Conservation (phyloP, 2,113 vertebrate species). For the Corythornis cristatus region DNA sequence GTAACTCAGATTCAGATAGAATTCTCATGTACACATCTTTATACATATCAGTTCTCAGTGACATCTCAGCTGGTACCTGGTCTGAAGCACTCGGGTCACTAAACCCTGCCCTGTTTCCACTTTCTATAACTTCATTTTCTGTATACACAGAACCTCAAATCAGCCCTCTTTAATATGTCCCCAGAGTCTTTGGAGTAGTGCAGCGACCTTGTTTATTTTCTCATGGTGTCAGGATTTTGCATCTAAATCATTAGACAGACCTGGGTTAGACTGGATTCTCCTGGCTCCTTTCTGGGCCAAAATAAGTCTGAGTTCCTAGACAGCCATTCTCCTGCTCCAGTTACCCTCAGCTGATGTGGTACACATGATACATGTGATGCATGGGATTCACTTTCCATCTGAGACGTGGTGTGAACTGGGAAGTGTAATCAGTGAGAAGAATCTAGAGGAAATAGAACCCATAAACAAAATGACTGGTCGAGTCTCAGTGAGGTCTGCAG, state of each 20-base stretch:
- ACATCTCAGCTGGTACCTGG: neutral
- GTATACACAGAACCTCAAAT: neutral
- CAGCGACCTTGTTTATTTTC: neutral
- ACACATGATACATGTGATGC: neutral
- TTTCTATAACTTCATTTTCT: neutral
- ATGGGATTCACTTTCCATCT: conserved; percentile 16
- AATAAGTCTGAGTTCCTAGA: neutral
- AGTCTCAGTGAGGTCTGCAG: conserved; percentile 37
- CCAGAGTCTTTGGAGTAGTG: neutral
- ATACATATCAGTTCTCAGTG: neutral
- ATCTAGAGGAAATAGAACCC: conserved; percentile 48
- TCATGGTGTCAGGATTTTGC: neutral
- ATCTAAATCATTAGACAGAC: neutral
- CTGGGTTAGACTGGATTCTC: neutral
- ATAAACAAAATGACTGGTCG: conserved; percentile 36
- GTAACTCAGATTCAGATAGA: neutral
- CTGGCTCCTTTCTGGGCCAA: neutral
- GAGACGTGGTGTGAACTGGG: neutral
- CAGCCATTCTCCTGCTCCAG: neutral
- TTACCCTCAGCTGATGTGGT: neutral
- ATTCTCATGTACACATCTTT: neutral
- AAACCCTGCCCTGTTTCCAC: neutral
- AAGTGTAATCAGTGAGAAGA: conserved; percentile 10
- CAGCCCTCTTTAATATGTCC: neutral
- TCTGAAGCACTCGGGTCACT: neutral